Evolutionary conservation across 2,888 invertebrate genomes (phyloP).

Genomic region (Melanotus villosus): DNA sequence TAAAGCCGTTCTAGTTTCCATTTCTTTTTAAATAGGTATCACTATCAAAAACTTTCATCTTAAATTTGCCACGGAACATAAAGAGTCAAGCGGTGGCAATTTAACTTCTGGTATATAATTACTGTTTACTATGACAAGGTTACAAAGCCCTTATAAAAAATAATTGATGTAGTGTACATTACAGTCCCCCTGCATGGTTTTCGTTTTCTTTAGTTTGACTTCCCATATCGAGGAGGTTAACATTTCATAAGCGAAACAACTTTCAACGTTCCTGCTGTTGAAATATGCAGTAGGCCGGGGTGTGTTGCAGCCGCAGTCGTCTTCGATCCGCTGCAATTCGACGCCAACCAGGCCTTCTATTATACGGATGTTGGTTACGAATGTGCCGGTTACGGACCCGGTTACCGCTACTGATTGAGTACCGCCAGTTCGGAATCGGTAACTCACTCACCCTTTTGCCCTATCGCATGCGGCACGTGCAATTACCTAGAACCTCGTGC

Average conservation of each 20-base stretch:
- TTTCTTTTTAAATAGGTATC: too few relatives aligned
- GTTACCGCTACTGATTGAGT: constrained; percentile 41
- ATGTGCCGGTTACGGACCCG: constrained; percentile 30
- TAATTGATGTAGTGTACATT: too few relatives aligned
- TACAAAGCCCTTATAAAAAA: too few relatives aligned
- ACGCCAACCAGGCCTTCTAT: constrained; percentile 37
- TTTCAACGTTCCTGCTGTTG: constrained; percentile 30
- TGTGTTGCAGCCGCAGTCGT: constrained; percentile 40
- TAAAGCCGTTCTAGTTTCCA: too few relatives aligned
- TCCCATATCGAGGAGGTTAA: constrained; percentile 14
- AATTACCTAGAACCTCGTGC: constrained; percentile 34
- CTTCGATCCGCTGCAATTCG: constrained; percentile 47
- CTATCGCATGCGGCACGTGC: constrained; percentile 29
- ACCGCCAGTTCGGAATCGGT: constrained; percentile 30
- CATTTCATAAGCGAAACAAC: constrained; percentile 31
- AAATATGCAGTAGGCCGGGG: constrained; percentile 47
- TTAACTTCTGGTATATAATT: too few relatives aligned
- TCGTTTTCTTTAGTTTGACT: constrained; percentile 2
- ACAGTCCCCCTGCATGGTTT: too few relatives aligned
- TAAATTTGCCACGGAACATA: too few relatives aligned
- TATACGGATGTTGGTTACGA: constrained; percentile 40
- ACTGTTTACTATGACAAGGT: too few relatives aligned
- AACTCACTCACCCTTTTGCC: constrained; percentile 36
- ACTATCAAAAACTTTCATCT: too few relatives aligned
- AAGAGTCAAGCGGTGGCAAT: too few relatives aligned